Percentiles rank a stretch among this genome's conserved stretches.
phyloP scores from a whole-genome alignment of 2,888 invertebrate genomes.

The Pammene aurita region DNA sequence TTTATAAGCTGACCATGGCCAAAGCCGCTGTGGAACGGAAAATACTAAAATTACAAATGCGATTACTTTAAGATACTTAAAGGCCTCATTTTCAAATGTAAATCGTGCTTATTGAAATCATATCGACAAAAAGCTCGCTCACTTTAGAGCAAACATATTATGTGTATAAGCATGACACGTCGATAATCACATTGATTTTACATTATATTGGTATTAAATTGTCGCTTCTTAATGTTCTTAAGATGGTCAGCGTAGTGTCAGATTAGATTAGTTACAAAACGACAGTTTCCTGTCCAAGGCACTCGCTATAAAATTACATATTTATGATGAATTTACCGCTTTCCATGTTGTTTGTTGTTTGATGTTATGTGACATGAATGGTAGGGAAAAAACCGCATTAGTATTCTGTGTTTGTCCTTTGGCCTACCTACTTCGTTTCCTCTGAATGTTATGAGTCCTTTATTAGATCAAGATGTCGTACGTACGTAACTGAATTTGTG shows the following conservation, averaged over 20 bases:
- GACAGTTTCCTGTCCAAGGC: slow-evolving; percentile 1
- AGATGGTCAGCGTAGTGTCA: neutral
- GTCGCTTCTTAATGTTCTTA: too few relatives aligned
- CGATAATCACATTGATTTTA: neutral
- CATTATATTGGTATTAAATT: neutral
- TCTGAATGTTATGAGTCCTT: neutral
- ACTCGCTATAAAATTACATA: neutral
- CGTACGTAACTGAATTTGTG: neutral
- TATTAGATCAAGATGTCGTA: slow-evolving; percentile 5
- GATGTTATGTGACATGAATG: neutral
- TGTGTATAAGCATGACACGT: neutral
- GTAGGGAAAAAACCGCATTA: neutral
- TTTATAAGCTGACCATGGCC: too few relatives aligned
- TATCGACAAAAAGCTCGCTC: neutral
- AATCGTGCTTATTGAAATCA: neutral
- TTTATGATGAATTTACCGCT: neutral
- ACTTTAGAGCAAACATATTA: neutral
- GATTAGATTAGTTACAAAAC: slow-evolving; percentile 1
- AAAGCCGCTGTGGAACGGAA: too few relatives aligned
- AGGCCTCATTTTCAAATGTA: too few relatives aligned
- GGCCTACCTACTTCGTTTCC: neutral
- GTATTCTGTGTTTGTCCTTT: neutral
- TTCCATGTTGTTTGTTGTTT: neutral
- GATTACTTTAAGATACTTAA: too few relatives aligned
- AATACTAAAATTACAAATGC: too few relatives aligned